These are phyloP conservation scores for Erebia aethiops DNA, from an alignment of 2,888 invertebrate genomes.

Conservation along the genomic window DNA sequence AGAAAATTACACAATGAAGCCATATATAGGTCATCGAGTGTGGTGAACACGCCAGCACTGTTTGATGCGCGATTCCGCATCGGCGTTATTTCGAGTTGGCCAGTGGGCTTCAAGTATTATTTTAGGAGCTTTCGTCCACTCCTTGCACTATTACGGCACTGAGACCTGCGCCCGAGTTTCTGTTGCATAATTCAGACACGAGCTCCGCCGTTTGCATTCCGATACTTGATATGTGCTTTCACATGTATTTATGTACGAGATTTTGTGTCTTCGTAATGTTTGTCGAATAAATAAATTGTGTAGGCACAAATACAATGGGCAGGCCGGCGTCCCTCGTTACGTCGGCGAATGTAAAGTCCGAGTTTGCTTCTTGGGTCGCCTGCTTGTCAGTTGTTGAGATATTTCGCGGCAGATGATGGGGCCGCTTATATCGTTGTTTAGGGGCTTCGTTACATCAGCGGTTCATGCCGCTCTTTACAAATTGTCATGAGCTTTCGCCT, in stretches of 20 bases:
- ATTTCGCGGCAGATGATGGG: slow-evolving; percentile 67
- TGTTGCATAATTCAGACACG: slow-evolving; percentile 82
- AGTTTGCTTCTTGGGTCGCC: slow-evolving; percentile 72
- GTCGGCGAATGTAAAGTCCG: slow-evolving; percentile 80
- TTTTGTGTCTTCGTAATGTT: slow-evolving; percentile 83
- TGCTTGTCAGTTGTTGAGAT: slow-evolving; percentile 75
- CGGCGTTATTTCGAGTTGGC: slow-evolving; percentile 42
- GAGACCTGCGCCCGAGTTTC: slow-evolving; percentile 63
- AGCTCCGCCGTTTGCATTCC: slow-evolving; percentile 81
- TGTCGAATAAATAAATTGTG: slow-evolving; percentile 82
- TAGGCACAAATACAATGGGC: slow-evolving; percentile 82
- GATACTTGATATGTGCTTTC: slow-evolving; percentile 83
- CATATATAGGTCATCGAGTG: slow-evolving; percentile 39
- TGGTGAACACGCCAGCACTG: slow-evolving; percentile 27
- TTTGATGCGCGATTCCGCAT: slow-evolving; percentile 43
- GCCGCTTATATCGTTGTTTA: slow-evolving; percentile 72
- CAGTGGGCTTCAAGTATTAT: slow-evolving; percentile 55
- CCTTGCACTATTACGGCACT: slow-evolving; percentile 72
- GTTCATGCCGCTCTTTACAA: slow-evolving; percentile 78
- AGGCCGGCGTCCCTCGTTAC: slow-evolving; percentile 78
- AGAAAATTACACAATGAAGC: slow-evolving; percentile 23
- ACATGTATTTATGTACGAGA: slow-evolving; percentile 83
- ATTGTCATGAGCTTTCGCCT: slow-evolving; percentile 67
- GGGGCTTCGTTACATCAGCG: slow-evolving; percentile 76
- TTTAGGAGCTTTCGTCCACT: slow-evolving; percentile 70